Conservation (phyloP, 2,113 vertebrate genomes). For the Gymnocephalus cernua region DNA sequence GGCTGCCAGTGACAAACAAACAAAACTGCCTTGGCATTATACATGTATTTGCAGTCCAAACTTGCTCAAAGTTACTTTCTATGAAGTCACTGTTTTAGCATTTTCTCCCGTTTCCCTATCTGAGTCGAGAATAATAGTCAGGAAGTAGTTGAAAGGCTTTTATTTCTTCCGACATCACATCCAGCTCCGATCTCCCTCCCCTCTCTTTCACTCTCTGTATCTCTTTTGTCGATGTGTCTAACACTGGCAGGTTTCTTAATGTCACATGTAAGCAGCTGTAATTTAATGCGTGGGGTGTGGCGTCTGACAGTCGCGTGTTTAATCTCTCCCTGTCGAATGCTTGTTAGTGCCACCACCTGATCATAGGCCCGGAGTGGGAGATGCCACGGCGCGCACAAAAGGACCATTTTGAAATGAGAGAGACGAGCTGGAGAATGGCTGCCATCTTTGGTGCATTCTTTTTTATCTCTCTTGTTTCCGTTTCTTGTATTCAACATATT, state of each 20-base stretch:
- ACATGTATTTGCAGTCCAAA: not conserved
- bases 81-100: conserved; percentile 9
- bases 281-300: conserved; percentile 77
- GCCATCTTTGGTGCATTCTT: conserved; percentile 51
- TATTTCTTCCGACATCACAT: conserved; percentile 64
- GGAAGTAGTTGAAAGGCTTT: conserved; percentile 70
- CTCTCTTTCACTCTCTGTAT: conserved; percentile 42
- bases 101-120: conserved; percentile 14
- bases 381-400: conserved; percentile 55
- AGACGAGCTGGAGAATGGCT: conserved; percentile 20
- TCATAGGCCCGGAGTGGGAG: conserved; percentile 67
- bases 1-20: not conserved
- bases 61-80: conserved; percentile 26
- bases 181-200: conserved; percentile 36
- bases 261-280: conserved; percentile 75
- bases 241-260: conserved; percentile 68
- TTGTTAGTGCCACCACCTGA: conserved; percentile 72
- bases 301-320: conserved; percentile 70
- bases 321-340: conserved; percentile 65
- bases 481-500: conserved; percentile 15
- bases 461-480: conserved; percentile 43
- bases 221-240: conserved; percentile 59
- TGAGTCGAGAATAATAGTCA: conserved; percentile 53
- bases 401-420: conserved; percentile 57
- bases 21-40: not conserved